Evolutionary conservation across 2,113 vertebrate species (phyloP).

Genomic region (Petromus typicus): DNA sequence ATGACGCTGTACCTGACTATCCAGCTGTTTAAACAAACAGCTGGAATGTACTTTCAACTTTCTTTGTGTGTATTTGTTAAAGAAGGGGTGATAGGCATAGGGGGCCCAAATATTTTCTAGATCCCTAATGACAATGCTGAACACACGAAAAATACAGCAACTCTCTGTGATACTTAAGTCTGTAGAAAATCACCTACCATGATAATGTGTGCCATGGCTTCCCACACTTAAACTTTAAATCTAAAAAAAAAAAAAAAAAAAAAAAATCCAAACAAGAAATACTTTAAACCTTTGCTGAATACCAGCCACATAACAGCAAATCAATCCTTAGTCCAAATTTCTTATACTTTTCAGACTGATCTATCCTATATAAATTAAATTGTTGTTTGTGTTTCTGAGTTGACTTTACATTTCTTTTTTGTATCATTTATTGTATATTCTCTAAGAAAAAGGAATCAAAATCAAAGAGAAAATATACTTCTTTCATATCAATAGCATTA

Average conservation of each 20-base stretch:
- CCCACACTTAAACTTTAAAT: background rate
- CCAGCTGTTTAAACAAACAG: background rate
- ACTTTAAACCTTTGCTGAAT: background rate
- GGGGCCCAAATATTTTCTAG: background rate
- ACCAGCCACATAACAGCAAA: background rate
- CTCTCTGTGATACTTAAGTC: background rate
- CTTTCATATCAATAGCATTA: background rate
- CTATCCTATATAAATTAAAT: background rate
- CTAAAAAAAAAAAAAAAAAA: background rate
- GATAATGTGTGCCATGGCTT: background rate
- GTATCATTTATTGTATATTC: background rate
- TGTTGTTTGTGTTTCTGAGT: background rate
- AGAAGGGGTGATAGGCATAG: background rate
- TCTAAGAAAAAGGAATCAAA: background rate
- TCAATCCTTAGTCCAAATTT: background rate
- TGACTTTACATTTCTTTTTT: background rate
- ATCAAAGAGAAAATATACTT: background rate
- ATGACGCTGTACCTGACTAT: background rate
- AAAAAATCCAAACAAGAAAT: background rate
- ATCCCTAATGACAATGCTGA: background rate
- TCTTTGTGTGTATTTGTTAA: background rate
- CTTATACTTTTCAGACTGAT: background rate
- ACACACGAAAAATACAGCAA: background rate
- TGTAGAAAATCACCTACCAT: background rate
- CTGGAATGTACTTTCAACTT: constrained; percentile 35